Evolutionary conservation across 2,797 vertebrate species (phyloP).

Genomic region (Taenioides sp.): DNA sequence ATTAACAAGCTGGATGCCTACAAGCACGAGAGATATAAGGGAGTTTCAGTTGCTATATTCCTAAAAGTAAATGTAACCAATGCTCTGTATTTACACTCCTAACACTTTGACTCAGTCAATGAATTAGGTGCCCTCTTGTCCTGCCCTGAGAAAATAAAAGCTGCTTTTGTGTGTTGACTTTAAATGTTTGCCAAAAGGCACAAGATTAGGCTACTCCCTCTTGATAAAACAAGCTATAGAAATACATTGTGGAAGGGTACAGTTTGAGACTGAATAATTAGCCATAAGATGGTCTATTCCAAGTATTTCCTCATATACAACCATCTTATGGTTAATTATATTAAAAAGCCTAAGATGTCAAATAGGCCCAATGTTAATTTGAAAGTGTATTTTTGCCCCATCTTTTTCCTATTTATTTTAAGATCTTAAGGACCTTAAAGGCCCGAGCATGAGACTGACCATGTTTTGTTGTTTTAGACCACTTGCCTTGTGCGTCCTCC

Average conservation of each 20-base stretch:
- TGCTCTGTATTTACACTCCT: background rate
- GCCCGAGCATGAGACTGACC: no score
- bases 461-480: no score
- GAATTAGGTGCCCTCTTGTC: background rate
- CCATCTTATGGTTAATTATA: no score
- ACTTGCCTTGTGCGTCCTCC: conserved; percentile 54
- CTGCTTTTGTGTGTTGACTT: background rate
- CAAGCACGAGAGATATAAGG: background rate
- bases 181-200: background rate
- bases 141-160: background rate
- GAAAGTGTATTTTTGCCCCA: no score
- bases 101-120: background rate
- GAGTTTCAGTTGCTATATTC: background rate
- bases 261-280: no score
- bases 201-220: background rate
- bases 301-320: background rate
- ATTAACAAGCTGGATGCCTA: conserved; percentile 37
- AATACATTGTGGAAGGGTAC: no score
- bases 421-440: no score
- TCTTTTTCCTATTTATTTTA: no score
- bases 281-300: background rate
- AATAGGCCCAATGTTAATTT: no score
- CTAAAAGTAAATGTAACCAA: background rate
- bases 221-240: background rate
- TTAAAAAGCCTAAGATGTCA: no score